phyloP scores from a whole-genome alignment of 2,113 vertebrate species.

The Todiramphus saurophagus region DNA sequence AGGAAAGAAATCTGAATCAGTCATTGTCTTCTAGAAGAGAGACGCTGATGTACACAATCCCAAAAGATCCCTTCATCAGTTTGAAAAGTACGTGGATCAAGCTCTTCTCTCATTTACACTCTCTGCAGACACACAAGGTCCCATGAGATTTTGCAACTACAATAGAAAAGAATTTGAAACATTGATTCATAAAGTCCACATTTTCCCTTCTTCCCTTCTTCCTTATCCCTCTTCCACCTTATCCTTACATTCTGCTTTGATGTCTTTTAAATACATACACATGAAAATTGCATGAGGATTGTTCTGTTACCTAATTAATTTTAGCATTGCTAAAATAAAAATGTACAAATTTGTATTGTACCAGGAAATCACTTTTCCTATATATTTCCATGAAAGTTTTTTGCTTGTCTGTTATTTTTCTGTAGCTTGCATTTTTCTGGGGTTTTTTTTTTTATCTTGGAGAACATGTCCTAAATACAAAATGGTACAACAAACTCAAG shows the following conservation, averaged over 20 bases:
- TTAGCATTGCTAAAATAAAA: neutral
- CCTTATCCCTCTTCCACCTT: neutral
- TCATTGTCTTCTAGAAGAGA: slow-evolving; percentile 17
- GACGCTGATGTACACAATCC: neutral
- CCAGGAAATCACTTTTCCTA: neutral
- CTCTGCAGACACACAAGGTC: neutral
- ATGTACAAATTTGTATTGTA: neutral
- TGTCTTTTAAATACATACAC: neutral
- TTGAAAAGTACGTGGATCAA: neutral
- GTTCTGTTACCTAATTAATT: neutral
- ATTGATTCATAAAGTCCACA: neutral
- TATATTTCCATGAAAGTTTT: neutral
- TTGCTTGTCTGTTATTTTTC: neutral
- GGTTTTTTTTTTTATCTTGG: neutral
- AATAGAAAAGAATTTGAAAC: neutral
- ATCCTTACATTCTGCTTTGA: neutral
- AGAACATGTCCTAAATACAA: neutral
- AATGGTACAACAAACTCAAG: slow-evolving; percentile 23
- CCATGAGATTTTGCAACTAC: neutral
- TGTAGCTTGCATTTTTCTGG: neutral
- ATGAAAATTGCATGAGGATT: neutral
- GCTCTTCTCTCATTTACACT: neutral
- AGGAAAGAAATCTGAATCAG: slow-evolving; percentile 42
- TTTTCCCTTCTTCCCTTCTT: neutral
- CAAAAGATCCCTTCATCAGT: neutral